Evolutionary conservation across 2,113 vertebrate species (phyloP), one percentile per base, ranked within the genome.

Genomic region (Embiotoca jacksoni): DNA sequence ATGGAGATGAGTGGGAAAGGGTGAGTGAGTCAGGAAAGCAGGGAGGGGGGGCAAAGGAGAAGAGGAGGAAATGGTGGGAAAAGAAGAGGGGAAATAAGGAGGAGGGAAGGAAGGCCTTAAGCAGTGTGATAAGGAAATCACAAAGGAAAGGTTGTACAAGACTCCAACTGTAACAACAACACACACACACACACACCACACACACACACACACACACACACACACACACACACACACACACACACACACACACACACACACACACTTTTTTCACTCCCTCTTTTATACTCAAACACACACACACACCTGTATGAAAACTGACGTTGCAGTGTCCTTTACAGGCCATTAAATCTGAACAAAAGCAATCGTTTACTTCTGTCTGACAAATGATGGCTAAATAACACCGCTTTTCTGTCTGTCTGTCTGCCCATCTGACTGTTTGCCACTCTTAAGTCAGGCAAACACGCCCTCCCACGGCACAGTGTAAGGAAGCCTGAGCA

Each of bases 251-350:
- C 72, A 74, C 32, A 39, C 36, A 37, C 15, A 16, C 32, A 31
- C 50, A 23, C 30, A 14, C 72, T 23, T 23, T 23, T 23, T 23
- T 23, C 23, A 23, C 23, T 23, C 23, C 23, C 23, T 23, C 23
- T 23, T 23, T 23, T 23, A 69, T 54, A 52, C 46, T 71, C 78
- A 61, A 53, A 62, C 16, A 63, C 58, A 61, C 62, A 72, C 23
- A 36, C 50, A 66, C 57, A 71, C 70, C 78, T 80, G 75, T 81
- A 80, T 83, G 57, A 77, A 83, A 86, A 83, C 72, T 81, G 84
- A 88, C 90, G 82, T 77, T 82, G 74, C 74, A 52, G 47, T 89
- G 90, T 90, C 90, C 91, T 92, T 89, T 92, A 91, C 85, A 85
- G 83, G 67, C 84, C 80, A 90, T 93, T 92, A 83, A 85, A 88